Conservation (phyloP, 2,888 invertebrate species). For the Syrphus vitripennis region DNA sequence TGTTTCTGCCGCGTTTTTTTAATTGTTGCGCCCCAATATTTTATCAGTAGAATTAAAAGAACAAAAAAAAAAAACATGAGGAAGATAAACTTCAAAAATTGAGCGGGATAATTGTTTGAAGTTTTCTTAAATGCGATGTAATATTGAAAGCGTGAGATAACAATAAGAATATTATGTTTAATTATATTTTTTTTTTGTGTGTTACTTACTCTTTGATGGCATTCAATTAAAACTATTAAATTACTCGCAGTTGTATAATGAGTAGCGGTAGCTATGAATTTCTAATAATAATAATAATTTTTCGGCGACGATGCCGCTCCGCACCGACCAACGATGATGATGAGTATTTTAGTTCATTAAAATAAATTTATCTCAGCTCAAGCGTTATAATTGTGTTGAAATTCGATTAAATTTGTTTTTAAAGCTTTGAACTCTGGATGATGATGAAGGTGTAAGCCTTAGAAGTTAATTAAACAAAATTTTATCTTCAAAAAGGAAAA, state of each 20-base stretch:
- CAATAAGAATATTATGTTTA: constrained; percentile 31
- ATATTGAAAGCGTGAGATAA: constrained; percentile 51
- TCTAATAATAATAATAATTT: neutral
- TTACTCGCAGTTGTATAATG: constrained; percentile 12
- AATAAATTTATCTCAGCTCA: constrained; percentile 34
- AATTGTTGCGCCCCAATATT: constrained; percentile 28
- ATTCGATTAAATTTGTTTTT: constrained; percentile 49
- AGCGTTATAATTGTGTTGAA: constrained; percentile 32
- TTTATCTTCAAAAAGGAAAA: neutral
- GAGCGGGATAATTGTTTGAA: constrained; percentile 47
- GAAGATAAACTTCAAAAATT: neutral
- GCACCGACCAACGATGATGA: neutral
- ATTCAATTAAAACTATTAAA: constrained; percentile 46
- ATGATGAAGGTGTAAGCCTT: neutral
- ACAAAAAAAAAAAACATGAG: neutral
- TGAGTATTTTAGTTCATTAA: constrained; percentile 23
- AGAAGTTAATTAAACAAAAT: neutral
- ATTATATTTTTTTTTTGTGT: neutral
- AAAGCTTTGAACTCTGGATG: neutral
- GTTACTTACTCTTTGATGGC: neutral
- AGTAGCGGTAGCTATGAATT: constrained; percentile 1
- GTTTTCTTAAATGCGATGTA: constrained; percentile 21
- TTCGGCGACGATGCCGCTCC: neutral
- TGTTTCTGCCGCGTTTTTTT: constrained; percentile 30
- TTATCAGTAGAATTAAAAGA: neutral